Evolutionary conservation across 1,140 invertebrate species (phyloP), one percentile per base, ranked within the genome.

Genomic region (Brachionus rotundiformis): DNA sequence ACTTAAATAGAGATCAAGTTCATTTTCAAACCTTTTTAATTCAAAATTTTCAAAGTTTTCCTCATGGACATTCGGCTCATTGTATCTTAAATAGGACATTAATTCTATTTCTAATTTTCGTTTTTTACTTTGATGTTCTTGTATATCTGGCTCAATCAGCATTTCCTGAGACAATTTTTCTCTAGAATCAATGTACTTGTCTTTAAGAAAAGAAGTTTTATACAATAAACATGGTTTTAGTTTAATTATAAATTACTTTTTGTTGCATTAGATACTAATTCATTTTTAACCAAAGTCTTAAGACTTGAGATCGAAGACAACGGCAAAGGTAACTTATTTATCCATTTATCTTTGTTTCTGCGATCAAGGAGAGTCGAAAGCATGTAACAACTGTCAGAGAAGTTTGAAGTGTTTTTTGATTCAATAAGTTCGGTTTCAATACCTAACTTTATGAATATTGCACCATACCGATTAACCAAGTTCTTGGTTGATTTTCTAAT

Each of bases 331-430:
- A 61, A 61, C 27, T 61, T 61, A 61, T 61, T 25, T 61, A 61
- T 61, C 59, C 59, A 61, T 61, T 61, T 61, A 61, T 61, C 23
- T 61, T 61, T 61, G 27, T 61, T 8, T 61, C 59, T 61, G 27
- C 19, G 59, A 61, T 61, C 59, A 27, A 61, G 27, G 23, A 61
- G 27, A 61, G 59, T 61, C 27, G 59, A 61, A 61, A 61, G 59
- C 23, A 61, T 29, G 27, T 61, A 61, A 61, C 59, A 61, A 25
- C 29, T 25, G 11, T 63, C 59, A 13, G 23, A 31, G 19, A 63
- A 49, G n/a, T 49, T 49, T 49, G 47, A 49, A 39, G 27, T 36
- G 63, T 73, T 33, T 75, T 47, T 75, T 47, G 11, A 47, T 27
- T 5, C 47, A 49, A 49, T 49, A n/a, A 49, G 47, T n/a, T 49